phyloP scores from a whole-genome alignment of 2,888 invertebrate genomes.

The Psylliodes chrysocephalus region DNA sequence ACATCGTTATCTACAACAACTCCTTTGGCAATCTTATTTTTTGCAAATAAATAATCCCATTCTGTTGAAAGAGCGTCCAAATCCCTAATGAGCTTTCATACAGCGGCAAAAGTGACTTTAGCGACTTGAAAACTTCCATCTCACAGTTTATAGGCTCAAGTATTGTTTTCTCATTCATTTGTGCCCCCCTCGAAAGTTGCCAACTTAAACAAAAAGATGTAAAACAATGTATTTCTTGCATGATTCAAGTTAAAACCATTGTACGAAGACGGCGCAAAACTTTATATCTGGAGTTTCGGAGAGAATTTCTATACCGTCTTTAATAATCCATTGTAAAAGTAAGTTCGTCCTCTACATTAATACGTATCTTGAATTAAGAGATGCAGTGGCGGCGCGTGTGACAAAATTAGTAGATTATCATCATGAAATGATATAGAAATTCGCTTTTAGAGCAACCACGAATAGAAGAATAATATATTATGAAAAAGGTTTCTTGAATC shows the following conservation, averaged over 20 bases:
- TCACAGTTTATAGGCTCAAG: slow-evolving; percentile 20
- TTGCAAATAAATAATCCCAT: neutral
- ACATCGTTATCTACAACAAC: no score
- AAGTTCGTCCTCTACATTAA: slow-evolving; percentile 46
- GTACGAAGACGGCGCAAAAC: slow-evolving; percentile 44
- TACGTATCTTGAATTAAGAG: slow-evolving; percentile 27
- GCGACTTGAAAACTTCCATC: slow-evolving; percentile 17
- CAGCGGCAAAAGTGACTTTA: slow-evolving; percentile 18
- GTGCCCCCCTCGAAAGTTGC: slow-evolving; percentile 24
- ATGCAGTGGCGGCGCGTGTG: slow-evolving; percentile 1
- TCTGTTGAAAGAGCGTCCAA: neutral
- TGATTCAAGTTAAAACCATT: slow-evolving; percentile 40
- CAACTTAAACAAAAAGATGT: slow-evolving; percentile 37
- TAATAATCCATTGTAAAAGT: slow-evolving; percentile 48
- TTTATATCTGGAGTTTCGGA: slow-evolving; percentile 43
- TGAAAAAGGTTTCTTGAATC: no score
- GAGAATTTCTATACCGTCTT: slow-evolving; percentile 42
- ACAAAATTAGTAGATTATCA: no score
- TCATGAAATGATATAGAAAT: no score
- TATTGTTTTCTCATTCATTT: slow-evolving; percentile 26
- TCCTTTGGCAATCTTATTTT: neutral
- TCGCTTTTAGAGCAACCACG: no score
- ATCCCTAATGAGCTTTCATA: slow-evolving; percentile 26
- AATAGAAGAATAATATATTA: no score
- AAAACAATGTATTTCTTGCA: slow-evolving; percentile 39